Conservation (phyloP, 2,113 vertebrate species). For the Zootoca vivipara region DNA sequence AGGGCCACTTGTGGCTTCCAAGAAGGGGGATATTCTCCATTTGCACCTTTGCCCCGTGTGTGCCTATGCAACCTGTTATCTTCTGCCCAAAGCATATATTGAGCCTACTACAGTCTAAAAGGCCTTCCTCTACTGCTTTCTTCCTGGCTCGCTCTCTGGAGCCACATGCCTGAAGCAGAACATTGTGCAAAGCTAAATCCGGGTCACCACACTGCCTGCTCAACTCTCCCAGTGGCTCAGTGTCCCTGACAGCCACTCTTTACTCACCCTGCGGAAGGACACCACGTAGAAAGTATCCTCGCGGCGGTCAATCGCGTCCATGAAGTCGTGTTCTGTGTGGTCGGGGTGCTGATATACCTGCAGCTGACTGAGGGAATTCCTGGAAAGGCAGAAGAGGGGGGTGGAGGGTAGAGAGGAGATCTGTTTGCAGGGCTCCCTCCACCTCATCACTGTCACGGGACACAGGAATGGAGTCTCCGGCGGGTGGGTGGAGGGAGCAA, state of each 20-base stretch:
- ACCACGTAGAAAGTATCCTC: conserved; percentile 94
- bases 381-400: neutral
- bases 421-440: neutral
- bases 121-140: neutral
- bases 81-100: neutral
- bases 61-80: too few relatives aligned
- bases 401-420: neutral
- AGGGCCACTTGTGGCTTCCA: too few relatives aligned
- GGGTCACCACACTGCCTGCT: neutral
- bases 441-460: neutral
- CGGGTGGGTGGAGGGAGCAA: neutral
- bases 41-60: neutral
- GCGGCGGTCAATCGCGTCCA: conserved; percentile 89
- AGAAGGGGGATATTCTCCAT: neutral
- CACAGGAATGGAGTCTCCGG: neutral
- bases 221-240: too few relatives aligned
- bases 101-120: neutral
- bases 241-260: fast-evolving
- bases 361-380: conserved; percentile 77
- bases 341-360: conserved; percentile 87
- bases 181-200: neutral
- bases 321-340: conserved; percentile 85
- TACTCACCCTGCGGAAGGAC: conserved; percentile 87
- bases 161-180: neutral
- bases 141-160: neutral